Evolutionary conservation across 2,113 vertebrate genomes (phyloP), one percentile per base, ranked within the genome.

Genomic region (Stictonetta naevosa): DNA sequence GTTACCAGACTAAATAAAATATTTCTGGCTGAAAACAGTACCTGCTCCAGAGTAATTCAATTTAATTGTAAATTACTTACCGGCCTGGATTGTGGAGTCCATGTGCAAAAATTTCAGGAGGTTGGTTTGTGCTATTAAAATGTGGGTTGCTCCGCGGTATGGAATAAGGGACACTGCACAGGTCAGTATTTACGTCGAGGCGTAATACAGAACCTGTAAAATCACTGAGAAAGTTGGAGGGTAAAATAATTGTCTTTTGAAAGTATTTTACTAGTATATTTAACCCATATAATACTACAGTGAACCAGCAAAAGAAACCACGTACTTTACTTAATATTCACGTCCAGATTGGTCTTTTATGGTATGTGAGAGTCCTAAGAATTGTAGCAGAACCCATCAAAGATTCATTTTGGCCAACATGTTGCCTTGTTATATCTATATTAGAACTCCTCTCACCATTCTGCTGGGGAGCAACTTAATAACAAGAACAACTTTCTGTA

Each of bases 91-190:
- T 99, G 83, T 99, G 99, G 79, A 99, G 98, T 71, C 99, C 99
- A 23, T 99, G 99, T 48, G 99, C 99, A 97, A 99, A 99, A 64
- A 99, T 99, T 98, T 99, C 99, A 5, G 99, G 99, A 25, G 99
- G 99, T 87, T 99, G 99, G 97, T 99, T 99, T 95, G 99, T 99
- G 97, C 99, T 99, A 58, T 99, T 99, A 96, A 99, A 99, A 94
- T 99, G 99, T 3, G 99, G 99, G 95, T 99, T 99, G 97, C 98
- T 98, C 91, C 97, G 96, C 3, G 99, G 99, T 91, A 99, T 99
- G 90, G 98, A 98, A 46, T 99, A 99, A 13, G 98, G 98, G 38
- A 98, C 98, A 1, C 92, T 96, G 92, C 99, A 99, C 89, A 97
- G 92, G 81, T 99, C 99, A 22, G 98, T 99, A 91, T 99, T 99